Evolutionary conservation across 2,797 vertebrate genomes (phyloP), one percentile per base, ranked within the genome.

Genomic region (Helarctos malayanus): DNA sequence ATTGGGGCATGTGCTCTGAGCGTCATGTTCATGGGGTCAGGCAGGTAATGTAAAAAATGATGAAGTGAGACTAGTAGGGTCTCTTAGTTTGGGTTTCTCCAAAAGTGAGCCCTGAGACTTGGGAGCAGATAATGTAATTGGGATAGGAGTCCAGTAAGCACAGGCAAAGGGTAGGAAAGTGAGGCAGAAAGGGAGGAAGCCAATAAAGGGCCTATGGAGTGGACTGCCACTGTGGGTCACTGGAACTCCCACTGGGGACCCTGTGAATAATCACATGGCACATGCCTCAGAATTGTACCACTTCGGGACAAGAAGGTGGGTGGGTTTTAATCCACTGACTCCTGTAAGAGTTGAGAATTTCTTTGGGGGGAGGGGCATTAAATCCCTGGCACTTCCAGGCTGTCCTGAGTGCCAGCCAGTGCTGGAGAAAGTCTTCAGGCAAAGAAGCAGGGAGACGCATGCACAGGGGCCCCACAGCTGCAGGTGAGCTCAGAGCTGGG

Each of bases 361-460:
- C 78, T 93, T 86, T 57, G n/a, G 29, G 59, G 41, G 45, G 8
- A 3, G 8, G 45, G 27, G 3, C 3, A 2, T 85, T 88, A 82
- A 90, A 89, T 91, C 35, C 32, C 52, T 65, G 83, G 45, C 7
- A 15, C 45, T 88, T 92, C 38, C 2, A 1, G 45, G 41, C 63
- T 95, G 12, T 84, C 38, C 52, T 49, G 23, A 81, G 54, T 96
- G 59, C 41, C 56, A 92, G 0, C 29, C 63, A 59, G 41, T 81
- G 59, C 35, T 76, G 32, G 81, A 98, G 71, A 88, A 95, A 84
- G 54, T 92, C 63, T 47, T 91, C 54, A 65, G 81, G 49, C 18
- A 78, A 49, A 91, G 68, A 92, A 80, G 57, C 63, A 89, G 65
- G 90, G 88, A 54, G 47, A 49, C 38, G 61, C 29, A 13, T 25